Conservation (phyloP, 2,113 vertebrate species). For the Ochotona curzoniae region DNA sequence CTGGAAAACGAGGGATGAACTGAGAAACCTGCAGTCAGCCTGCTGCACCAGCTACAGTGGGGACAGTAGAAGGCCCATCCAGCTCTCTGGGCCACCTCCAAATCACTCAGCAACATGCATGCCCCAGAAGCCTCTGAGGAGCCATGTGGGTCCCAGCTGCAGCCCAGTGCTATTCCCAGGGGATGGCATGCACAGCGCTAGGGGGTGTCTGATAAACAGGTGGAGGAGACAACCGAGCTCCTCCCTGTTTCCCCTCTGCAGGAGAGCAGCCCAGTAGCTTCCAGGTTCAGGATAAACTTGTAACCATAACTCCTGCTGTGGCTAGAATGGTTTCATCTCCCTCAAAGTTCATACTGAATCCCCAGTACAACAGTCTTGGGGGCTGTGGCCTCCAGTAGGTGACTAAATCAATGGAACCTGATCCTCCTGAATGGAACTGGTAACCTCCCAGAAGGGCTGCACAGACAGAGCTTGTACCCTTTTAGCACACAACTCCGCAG, state of each 20-base stretch:
- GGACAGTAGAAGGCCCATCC: background rate
- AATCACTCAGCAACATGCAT: background rate
- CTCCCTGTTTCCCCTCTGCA: too few relatives aligned
- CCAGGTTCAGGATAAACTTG: background rate
- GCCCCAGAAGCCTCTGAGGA: background rate
- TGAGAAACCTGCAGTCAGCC: background rate
- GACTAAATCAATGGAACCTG: background rate
- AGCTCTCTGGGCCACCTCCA: background rate
- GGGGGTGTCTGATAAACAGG: too few relatives aligned
- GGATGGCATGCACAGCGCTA: background rate
- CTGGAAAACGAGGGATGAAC: background rate
- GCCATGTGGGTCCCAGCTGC: background rate
- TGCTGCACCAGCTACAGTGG: background rate
- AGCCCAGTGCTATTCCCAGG: background rate
- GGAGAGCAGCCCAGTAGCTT: background rate
- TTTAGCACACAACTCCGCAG: too few relatives aligned
- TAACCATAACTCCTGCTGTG: background rate
- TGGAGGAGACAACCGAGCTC: too few relatives aligned
- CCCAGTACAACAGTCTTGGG: background rate
- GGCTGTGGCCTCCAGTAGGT: background rate
- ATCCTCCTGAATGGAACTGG: background rate
- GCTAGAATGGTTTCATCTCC: background rate
- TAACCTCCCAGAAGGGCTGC: too few relatives aligned
- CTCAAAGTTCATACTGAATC: background rate
- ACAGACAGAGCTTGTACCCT: too few relatives aligned